Evolutionary conservation across 1,140 invertebrate species (phyloP).

Genomic region (Bombus sylvicola): DNA sequence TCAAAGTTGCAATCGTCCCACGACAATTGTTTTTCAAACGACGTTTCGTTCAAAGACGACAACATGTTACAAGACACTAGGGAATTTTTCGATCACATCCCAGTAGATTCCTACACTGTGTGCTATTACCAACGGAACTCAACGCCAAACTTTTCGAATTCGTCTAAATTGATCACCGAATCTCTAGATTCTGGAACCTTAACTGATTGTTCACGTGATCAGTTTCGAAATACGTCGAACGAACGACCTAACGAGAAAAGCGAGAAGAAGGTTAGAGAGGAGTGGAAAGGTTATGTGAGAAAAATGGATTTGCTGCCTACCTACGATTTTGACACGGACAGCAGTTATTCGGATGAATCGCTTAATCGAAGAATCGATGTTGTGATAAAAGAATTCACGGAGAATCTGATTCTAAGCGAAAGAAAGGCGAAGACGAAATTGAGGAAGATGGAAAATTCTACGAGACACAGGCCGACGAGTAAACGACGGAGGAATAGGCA

Average conservation of each 20-base stretch:
- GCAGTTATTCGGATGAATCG: slow-evolving; percentile 63
- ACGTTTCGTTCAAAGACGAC: not conserved
- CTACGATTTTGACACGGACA: slow-evolving; percentile 54
- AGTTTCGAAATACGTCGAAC: not conserved
- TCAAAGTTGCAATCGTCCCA: not conserved
- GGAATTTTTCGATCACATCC: not conserved
- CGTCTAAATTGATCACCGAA: slow-evolving; percentile 47
- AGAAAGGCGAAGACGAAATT: slow-evolving; percentile 63
- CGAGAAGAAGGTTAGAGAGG: not conserved
- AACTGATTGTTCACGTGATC: slow-evolving; percentile 55
- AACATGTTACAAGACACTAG: not conserved
- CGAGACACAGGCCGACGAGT: not conserved
- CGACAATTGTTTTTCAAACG: not conserved
- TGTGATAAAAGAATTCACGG: slow-evolving; percentile 73
- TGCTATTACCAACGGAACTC: not conserved
- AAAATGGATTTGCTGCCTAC: not conserved
- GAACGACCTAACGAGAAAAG: not conserved
- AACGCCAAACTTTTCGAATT: not conserved
- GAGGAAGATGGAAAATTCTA: slow-evolving; percentile 7
- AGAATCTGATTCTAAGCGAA: slow-evolving; percentile 75
- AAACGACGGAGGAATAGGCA: not conserved
- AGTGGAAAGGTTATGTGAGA: not conserved
- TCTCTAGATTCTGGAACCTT: slow-evolving; percentile 75
- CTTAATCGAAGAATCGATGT: slow-evolving; percentile 69
- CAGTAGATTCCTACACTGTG: not conserved